A percentile compares a stretch with the other conserved stretches of the same genome.
Conservation (phyloP, 2,888 invertebrate genomes). For the Andrena chrysosceles region DNA sequence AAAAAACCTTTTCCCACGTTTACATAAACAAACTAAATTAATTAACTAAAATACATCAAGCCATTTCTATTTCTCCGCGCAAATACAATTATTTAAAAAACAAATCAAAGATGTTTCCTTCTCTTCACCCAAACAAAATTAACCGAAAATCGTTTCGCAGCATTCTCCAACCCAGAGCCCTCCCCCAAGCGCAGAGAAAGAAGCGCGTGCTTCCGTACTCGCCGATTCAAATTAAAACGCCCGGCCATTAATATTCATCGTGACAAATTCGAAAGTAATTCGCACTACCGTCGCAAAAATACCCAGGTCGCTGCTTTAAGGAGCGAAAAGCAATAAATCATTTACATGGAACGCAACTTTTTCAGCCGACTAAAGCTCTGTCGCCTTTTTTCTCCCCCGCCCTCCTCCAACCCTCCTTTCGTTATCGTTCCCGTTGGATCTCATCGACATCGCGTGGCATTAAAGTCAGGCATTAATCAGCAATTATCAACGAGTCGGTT, state of each 20-base stretch:
- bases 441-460: conserved; percentile 14
- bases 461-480: conserved; percentile 20
- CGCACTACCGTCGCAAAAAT: conserved; percentile 25
- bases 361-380: not conserved
- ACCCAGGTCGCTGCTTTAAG: conserved; percentile 39
- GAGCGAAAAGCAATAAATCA: conserved; percentile 39
- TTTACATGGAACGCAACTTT: conserved; percentile 24
- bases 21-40: too few species aligned
- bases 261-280: conserved; percentile 29
- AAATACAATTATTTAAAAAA: too few species aligned
- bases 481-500: conserved; percentile 3
- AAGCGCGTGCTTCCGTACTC: not conserved
- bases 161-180: not conserved
- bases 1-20: too few species aligned
- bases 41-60: too few species aligned
- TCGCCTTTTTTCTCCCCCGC: not conserved
- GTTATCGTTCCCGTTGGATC: conserved; percentile 21
- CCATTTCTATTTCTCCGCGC: too few species aligned
- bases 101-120: too few species aligned
- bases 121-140: too few species aligned
- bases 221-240: conserved; percentile 22
- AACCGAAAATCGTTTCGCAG: not conserved
- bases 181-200: not conserved
- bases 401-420: not conserved
- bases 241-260: conserved; percentile 42